Conservation (phyloP, 2,113 vertebrate species). For the Seriola dumerili region DNA sequence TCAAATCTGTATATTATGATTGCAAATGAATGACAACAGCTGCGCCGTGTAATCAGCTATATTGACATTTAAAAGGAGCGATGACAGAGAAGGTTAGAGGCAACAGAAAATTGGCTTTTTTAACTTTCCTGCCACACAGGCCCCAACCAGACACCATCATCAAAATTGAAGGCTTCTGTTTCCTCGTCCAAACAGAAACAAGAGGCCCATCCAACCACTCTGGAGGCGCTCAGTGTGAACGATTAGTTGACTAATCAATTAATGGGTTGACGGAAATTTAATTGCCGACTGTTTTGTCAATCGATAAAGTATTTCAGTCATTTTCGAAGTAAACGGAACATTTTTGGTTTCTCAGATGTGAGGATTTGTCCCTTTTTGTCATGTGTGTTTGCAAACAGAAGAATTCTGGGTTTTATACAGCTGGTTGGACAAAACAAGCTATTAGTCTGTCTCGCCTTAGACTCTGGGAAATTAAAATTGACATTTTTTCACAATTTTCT, state of each 20-base stretch:
- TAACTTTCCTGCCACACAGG: background rate
- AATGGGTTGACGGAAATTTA: background rate
- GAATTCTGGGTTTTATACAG: background rate
- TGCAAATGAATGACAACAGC: slow-evolving; percentile 4
- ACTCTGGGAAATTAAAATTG: background rate
- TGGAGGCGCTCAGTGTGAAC: background rate
- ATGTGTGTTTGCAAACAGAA: background rate
- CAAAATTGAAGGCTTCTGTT: background rate
- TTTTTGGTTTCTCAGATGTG: background rate
- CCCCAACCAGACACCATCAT: background rate
- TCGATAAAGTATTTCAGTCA: background rate
- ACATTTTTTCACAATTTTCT: background rate
- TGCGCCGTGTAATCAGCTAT: background rate
- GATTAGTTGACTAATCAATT: background rate
- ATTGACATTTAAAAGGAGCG: slow-evolving; percentile 16
- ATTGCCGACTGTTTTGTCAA: background rate
- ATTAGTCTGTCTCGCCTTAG: background rate
- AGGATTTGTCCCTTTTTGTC: background rate
- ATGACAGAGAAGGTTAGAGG: slow-evolving; percentile 11
- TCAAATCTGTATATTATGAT: slow-evolving; percentile 15
- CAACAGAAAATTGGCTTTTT: background rate
- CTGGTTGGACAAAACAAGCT: background rate
- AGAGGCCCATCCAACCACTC: background rate
- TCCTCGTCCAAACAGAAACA: background rate
- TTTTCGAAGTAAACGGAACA: background rate